phyloP scores from a whole-genome alignment of 2,113 vertebrate species.

The Oriolus oriolus region DNA sequence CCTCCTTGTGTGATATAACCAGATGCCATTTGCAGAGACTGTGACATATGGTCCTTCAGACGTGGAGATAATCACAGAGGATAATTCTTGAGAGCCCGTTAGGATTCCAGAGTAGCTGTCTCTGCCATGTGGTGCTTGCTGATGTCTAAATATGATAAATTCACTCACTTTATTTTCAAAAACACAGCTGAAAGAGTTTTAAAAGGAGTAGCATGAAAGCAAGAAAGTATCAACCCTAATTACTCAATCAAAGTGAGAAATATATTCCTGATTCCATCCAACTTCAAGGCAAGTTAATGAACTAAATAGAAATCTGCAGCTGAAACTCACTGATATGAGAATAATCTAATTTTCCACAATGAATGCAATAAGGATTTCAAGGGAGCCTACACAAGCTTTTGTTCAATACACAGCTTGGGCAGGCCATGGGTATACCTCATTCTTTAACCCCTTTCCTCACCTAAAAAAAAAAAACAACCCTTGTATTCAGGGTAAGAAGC shows the following conservation, averaged over 20 bases:
- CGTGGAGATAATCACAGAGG: conserved; percentile 50
- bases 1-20: conserved; percentile 33
- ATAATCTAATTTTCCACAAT: conserved; percentile 54
- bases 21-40: conserved; percentile 57
- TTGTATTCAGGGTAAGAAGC: neutral
- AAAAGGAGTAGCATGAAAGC: conserved; percentile 22
- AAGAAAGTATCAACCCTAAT: conserved; percentile 34
- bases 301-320: conserved; percentile 45
- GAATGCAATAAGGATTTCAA: conserved; percentile 32
- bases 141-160: conserved; percentile 56
- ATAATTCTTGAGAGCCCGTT: conserved; percentile 59
- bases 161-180: conserved; percentile 58
- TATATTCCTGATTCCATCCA: conserved; percentile 51
- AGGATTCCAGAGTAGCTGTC: conserved; percentile 48
- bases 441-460: neutral
- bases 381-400: neutral
- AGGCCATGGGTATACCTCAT: neutral
- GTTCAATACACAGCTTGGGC: neutral
- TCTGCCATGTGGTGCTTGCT: conserved; percentile 54
- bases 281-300: conserved; percentile 62
- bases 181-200: conserved; percentile 54
- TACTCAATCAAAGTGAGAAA: conserved; percentile 63
- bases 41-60: conserved; percentile 63
- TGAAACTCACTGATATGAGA: conserved; percentile 52
- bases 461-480: accelerated